Conservation (phyloP, 2,797 vertebrate genomes). For the Diplodus puntazzo region DNA sequence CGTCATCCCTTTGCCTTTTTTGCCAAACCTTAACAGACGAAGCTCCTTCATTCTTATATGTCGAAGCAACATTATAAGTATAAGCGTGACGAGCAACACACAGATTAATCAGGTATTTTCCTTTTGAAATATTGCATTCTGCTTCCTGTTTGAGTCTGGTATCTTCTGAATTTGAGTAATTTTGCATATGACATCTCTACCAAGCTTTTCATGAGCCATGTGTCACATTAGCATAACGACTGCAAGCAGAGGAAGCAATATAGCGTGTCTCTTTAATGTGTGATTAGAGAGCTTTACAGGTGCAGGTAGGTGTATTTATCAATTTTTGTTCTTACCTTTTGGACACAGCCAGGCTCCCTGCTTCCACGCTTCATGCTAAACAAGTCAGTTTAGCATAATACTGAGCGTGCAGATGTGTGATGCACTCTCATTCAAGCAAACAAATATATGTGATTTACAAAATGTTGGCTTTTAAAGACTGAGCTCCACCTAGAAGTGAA, state of each 20-base stretch:
- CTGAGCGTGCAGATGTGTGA: not conserved
- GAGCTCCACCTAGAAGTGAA: not conserved
- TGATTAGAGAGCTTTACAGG: constrained; percentile 7
- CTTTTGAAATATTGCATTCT: not conserved
- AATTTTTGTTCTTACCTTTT: not conserved
- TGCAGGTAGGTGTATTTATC: not conserved
- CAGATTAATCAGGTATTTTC: too few species aligned
- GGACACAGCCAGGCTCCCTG: not conserved
- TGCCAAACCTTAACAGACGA: too few species aligned
- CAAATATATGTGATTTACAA: not conserved
- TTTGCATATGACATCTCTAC: not conserved
- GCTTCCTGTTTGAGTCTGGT: too few species aligned
- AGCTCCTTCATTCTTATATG: too few species aligned
- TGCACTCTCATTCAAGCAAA: not conserved
- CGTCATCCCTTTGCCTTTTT: too few species aligned
- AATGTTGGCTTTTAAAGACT: not conserved
- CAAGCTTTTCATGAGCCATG: not conserved
- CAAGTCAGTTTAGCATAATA: not conserved
- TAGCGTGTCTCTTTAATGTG: not conserved
- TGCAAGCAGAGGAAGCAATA: not conserved
- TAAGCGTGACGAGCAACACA: too few species aligned
- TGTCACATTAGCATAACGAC: constrained; percentile 5
- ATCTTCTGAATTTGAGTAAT: not conserved
- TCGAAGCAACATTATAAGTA: too few species aligned
- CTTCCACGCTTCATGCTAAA: not conserved